Evolutionary conservation across 1,140 invertebrate genomes (phyloP).

Genomic region (Lerema accius): DNA sequence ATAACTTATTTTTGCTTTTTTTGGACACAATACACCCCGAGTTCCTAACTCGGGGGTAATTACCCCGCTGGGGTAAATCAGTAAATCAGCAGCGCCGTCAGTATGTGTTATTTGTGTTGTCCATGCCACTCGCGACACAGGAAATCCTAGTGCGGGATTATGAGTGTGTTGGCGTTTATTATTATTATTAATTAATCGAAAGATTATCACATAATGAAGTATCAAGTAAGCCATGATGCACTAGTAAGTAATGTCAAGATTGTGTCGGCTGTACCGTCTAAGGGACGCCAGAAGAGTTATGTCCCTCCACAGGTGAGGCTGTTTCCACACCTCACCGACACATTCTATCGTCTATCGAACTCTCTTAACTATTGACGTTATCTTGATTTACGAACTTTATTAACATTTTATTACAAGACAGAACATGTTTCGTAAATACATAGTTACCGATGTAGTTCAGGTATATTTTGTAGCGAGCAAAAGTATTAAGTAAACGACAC

Average conservation of each 20-base stretch:
- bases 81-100: too few relatives aligned
- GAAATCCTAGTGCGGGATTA: too few relatives aligned
- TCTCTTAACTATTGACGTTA: slow-evolving; percentile 74
- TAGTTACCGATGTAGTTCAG: slow-evolving; percentile 29
- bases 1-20: too few relatives aligned
- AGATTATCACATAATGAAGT: too few relatives aligned
- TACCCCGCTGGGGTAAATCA: too few relatives aligned
- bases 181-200: too few relatives aligned
- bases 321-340: slow-evolving; percentile 60
- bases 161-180: too few relatives aligned
- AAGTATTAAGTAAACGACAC: slow-evolving; percentile 25
- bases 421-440: slow-evolving; percentile 43
- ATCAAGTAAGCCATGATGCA: too few relatives aligned
- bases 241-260: slow-evolving; percentile 24
- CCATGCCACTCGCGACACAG: too few relatives aligned
- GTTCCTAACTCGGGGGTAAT: too few relatives aligned
- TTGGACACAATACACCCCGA: too few relatives aligned
- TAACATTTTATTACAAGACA: slow-evolving; percentile 71
- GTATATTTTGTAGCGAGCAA: slow-evolving; percentile 29
- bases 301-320: slow-evolving; percentile 51
- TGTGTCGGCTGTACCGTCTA: slow-evolving; percentile 26
- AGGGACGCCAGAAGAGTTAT: slow-evolving; percentile 56
- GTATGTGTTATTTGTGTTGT: too few relatives aligned
- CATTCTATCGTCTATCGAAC: slow-evolving; percentile 67
- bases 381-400: slow-evolving; percentile 79